Conservation (phyloP, 2,888 invertebrate species). For the Caenorhabditis wallacei region DNA sequence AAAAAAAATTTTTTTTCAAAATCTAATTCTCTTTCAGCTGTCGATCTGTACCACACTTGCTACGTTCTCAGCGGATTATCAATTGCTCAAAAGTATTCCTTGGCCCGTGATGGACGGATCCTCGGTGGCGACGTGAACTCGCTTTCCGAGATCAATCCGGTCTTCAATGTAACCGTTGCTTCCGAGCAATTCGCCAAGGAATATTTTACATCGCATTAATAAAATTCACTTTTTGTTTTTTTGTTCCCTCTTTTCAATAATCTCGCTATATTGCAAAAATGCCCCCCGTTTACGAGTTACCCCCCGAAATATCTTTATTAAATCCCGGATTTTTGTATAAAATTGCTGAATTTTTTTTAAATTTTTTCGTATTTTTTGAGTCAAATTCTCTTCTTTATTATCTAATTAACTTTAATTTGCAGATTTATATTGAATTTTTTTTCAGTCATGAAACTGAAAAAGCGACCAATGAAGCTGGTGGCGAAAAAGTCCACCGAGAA, state of each 20-base stretch:
- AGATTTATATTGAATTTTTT: background rate
- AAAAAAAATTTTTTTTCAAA: background rate
- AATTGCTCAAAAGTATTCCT: constrained; percentile 89
- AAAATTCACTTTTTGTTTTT: background rate
- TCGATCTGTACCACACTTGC: constrained; percentile 97
- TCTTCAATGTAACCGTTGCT: constrained; percentile 74
- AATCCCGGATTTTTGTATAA: constrained; percentile 16
- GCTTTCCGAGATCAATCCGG: constrained; percentile 71
- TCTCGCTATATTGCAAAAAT: constrained; percentile 19
- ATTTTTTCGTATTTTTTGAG: background rate
- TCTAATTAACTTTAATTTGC: background rate
- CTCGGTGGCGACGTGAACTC: constrained; percentile 68
- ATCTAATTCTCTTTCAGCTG: constrained; percentile 83
- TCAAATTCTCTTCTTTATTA: background rate
- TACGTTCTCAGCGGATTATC: constrained; percentile 96
- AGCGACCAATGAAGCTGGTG: constrained; percentile 36
- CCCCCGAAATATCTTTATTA: background rate
- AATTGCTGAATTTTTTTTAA: background rate
- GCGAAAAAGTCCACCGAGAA: constrained; percentile 12
- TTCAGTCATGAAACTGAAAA: constrained; percentile 59
- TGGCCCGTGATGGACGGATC: constrained; percentile 50
- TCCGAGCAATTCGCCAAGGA: constrained; percentile 68
- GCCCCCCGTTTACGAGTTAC: constrained; percentile 31
- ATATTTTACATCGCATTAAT: constrained; percentile 62
- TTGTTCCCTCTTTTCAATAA: background rate